Percentiles rank a stretch among this genome's conserved stretches.
These are phyloP conservation scores for Lasioglossum oenotherae DNA, from an alignment of 2,888 invertebrate genomes.

Conservation along the genomic window DNA sequence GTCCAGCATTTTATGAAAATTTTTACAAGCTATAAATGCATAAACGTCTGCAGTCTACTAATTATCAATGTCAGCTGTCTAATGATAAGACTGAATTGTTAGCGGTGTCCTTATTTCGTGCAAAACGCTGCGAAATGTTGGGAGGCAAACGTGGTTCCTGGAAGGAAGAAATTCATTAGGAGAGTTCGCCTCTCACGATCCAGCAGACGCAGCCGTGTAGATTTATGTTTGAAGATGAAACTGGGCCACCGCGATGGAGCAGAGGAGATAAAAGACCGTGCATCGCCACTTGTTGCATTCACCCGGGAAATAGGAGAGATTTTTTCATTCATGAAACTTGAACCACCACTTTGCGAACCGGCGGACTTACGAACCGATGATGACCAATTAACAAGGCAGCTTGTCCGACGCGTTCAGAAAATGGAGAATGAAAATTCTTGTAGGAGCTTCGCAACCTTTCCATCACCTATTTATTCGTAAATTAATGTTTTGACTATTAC, in stretches of 20 bases:
- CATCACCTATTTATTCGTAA: background rate
- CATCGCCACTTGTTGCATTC: constrained; percentile 68
- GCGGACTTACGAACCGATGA: constrained; percentile 29
- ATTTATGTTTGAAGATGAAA: constrained; percentile 65
- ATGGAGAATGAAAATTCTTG: background rate
- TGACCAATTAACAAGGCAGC: constrained; percentile 25
- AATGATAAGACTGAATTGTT: too few relatives aligned
- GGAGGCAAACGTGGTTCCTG: background rate
- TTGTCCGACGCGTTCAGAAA: background rate
- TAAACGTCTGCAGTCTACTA: too few relatives aligned
- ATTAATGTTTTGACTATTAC: background rate
- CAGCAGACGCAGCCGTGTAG: constrained; percentile 48
- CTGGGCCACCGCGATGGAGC: constrained; percentile 66
- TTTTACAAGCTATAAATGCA: too few relatives aligned
- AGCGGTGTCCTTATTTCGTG: too few relatives aligned
- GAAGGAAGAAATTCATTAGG: constrained; percentile 47
- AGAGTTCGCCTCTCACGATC: constrained; percentile 56
- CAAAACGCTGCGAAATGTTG: background rate
- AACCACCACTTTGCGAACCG: constrained; percentile 36
- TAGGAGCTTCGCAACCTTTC: background rate
- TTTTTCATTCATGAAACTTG: constrained; percentile 58
- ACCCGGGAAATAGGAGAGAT: constrained; percentile 56
- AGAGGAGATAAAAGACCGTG: constrained; percentile 63
- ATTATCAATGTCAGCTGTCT: too few relatives aligned
- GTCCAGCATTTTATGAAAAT: too few relatives aligned